These are phyloP conservation scores for Drosophila elegans DNA, from an alignment of 1,140 invertebrate genomes.

Conservation along the genomic window DNA sequence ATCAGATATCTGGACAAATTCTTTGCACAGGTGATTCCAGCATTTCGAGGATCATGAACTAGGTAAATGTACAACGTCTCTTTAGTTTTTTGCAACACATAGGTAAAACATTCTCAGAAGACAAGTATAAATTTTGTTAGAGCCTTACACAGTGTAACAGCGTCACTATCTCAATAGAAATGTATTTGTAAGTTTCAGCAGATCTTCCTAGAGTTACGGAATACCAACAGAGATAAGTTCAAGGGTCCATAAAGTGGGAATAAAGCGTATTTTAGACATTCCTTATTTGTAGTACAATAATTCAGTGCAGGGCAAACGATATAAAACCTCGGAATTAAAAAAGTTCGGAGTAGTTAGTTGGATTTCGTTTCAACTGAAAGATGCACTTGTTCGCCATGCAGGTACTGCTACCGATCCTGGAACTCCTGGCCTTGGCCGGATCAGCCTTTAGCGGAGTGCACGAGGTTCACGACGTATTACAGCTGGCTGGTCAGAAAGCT, in stretches of 20 bases:
- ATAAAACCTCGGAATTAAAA: slow-evolving; percentile 10
- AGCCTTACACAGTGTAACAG: not conserved
- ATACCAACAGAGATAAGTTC: slow-evolving; percentile 18
- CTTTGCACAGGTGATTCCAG: slow-evolving; percentile 37
- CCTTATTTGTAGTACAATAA: slow-evolving; percentile 15
- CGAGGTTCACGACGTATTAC: slow-evolving; percentile 35
- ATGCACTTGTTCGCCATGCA: slow-evolving; percentile 10
- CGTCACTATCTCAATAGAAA: no score
- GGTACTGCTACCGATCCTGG: slow-evolving; percentile 19
- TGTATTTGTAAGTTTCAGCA: slow-evolving; percentile 12
- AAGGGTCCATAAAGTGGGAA: slow-evolving; percentile 20
- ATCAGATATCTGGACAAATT: not conserved
- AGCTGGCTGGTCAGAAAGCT: slow-evolving; percentile 8
- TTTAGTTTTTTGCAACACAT: no score
- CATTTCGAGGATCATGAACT: slow-evolving; percentile 11
- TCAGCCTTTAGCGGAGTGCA: not conserved
- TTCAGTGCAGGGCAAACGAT: slow-evolving; percentile 8
- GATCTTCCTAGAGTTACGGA: slow-evolving; percentile 6
- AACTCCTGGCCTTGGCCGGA: slow-evolving; percentile 15
- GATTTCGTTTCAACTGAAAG: slow-evolving; percentile 12
- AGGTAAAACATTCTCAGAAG: not conserved
- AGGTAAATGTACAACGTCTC: not conserved
- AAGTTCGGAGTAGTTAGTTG: slow-evolving; percentile 5
- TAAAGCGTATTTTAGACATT: slow-evolving; percentile 27
- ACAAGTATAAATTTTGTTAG: not conserved